A percentile compares a stretch with the other conserved stretches of the same genome.
phyloP scores from a whole-genome alignment of 2,888 invertebrate genomes.

The Caenorhabditis virilis region DNA sequence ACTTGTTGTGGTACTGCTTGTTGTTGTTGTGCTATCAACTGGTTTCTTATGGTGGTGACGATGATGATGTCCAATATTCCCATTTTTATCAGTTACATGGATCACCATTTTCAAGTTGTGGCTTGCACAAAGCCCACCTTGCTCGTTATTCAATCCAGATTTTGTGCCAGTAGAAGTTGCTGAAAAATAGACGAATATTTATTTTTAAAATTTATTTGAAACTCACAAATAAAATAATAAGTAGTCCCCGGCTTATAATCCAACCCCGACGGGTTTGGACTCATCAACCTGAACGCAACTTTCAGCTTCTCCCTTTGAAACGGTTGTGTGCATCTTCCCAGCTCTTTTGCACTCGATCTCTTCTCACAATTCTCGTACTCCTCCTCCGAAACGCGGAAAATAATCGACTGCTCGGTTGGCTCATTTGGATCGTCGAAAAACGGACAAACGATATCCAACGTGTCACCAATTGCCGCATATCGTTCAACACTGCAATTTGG shows the following conservation, averaged over 20 bases:
- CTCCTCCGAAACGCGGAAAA: constrained; percentile 50
- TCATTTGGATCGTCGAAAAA: constrained; percentile 34
- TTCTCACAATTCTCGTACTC: constrained; percentile 52
- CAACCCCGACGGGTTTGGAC: constrained; percentile 50
- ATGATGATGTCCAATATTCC: constrained; percentile 44
- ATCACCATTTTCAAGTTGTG: constrained; percentile 56
- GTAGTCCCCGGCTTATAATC: constrained; percentile 48
- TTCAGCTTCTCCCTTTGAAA: constrained; percentile 46
- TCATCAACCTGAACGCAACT: constrained; percentile 46
- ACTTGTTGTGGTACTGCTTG: constrained; percentile 20
- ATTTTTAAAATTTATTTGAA: not conserved
- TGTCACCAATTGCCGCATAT: constrained; percentile 52
- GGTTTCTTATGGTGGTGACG: constrained; percentile 40
- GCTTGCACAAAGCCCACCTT: constrained; percentile 52
- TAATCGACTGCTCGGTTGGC: constrained; percentile 48
- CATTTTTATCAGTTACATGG: constrained; percentile 46
- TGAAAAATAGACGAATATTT: constrained; percentile 15
- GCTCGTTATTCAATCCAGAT: constrained; percentile 43
- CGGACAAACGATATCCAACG: constrained; percentile 53
- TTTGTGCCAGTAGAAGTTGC: constrained; percentile 51
- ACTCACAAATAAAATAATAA: constrained; percentile 55
- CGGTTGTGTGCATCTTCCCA: constrained; percentile 48
- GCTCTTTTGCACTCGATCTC: constrained; percentile 39
- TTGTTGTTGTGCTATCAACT: constrained; percentile 19
- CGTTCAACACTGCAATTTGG: constrained; percentile 49